Evolutionary conservation across 2,888 invertebrate species (phyloP), one percentile per base, ranked within the genome.

Genomic region (Drosophila pseudotakahashii): DNA sequence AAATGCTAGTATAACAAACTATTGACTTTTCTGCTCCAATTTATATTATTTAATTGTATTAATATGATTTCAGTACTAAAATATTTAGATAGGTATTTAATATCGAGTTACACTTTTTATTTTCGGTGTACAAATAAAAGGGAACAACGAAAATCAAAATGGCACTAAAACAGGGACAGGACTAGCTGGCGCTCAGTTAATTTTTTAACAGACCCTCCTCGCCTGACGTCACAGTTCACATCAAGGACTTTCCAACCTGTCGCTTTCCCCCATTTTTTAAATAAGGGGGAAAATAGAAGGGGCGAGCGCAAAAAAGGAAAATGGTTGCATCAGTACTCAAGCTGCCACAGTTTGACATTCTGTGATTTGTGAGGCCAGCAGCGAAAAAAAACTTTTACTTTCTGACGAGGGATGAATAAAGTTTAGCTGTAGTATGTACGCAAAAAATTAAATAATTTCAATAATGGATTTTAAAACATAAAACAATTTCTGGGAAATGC

Each of bases 161-260:
- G 66, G 67, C 66, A 64, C 64, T 64, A 67, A 61, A 71, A 44
- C 53, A 50, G 52, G 37, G 66, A 58, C 69, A 45, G 32, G 64
- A 52, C 54, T 52, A 47, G 70, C 66, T 80, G 66, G 54, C 50
- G 84, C 75, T 71, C 70, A 73, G 81, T 87, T 87, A 84, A 87
- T 79, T 81, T 81, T 83, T 83, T 73, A 86, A 73, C 83, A 86
- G 69, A 57, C 59, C 71, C 58, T 26, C n/a, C 44, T 23, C 9
- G 32, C 41, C 60, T 54, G 63, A 61, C 62, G 58, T 60, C 72
- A 73, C 78, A 66, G 78, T 80, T 80, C 39, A 60, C 61, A 67
- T 76, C 60, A 64, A 68, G 70, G 70, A 70, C 48, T 51, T 52
- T 60, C 52, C 69, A 52, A 45, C 51, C 60, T 69, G 51, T 48